Evolutionary conservation across 2,113 vertebrate species (phyloP).

Genomic region (Columba janthina): DNA sequence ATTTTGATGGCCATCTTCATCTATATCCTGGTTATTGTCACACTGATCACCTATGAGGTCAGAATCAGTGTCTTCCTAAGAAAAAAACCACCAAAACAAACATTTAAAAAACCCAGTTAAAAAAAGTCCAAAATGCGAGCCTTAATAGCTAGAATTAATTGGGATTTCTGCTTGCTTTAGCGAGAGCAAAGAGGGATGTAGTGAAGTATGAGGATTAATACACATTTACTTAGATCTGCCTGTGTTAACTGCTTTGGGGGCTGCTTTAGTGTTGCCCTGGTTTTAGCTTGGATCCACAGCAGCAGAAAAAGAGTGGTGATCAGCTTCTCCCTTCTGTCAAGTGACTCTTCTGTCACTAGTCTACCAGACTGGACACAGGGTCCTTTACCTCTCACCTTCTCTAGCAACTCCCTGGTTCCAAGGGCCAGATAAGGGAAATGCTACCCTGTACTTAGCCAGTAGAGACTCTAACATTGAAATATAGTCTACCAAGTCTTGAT

Average conservation of each 20-base stretch:
- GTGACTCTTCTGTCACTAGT: not conserved
- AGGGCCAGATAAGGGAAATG: not conserved
- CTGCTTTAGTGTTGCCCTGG: not conserved
- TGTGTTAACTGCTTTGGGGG: not conserved
- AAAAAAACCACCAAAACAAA: not conserved
- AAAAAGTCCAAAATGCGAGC: not conserved
- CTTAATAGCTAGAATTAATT: not conserved
- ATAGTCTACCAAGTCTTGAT: not conserved
- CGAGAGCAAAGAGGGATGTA: not conserved
- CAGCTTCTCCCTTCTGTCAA: not conserved
- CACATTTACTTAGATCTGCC: not conserved
- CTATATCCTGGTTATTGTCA: conserved; percentile 98
- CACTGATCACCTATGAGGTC: conserved; percentile 94
- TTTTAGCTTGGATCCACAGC: not conserved
- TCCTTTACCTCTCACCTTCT: not conserved
- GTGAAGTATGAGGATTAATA: not conserved
- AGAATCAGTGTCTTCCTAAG: conserved; percentile 93
- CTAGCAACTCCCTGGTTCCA: not conserved
- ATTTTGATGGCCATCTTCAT: conserved; percentile 98
- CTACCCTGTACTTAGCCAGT: not conserved
- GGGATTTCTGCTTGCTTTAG: not conserved
- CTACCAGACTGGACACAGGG: not conserved
- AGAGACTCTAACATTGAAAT: not conserved
- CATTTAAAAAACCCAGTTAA: not conserved
- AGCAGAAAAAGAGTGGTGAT: not conserved